Base-by-base conservation (phyloP, 2,113 vertebrate genomes). In the Plotosus lineatus region DNA sequence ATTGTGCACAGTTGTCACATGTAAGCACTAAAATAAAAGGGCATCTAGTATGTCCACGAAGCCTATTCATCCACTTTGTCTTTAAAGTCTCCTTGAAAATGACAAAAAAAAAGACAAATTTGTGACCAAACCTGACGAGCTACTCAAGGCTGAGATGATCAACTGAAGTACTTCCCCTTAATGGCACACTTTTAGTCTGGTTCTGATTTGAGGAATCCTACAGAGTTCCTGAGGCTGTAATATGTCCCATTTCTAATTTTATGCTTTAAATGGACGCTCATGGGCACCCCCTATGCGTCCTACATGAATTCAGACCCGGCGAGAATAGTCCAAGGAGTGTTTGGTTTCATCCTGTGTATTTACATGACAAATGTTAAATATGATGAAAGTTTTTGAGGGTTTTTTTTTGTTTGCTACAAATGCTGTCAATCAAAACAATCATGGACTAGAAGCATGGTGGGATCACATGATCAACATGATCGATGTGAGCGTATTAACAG, bases 221-320 rank as follows among this genome's bases (percentile, higher is more conserved):
- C 36, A 40, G 40, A 69, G 66, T 44, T 69, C 66, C 28, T 10
- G 69, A 53, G 66, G 40, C 71, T 68, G 56, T 65, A 78, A 77
- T 11, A 40, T 61, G 38, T 77, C 40, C 55, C n/a, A 72, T 19
- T 50, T 72, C 15, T 50, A 15, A 33, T 19, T 50, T 12, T 33
- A 6, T 50, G 44, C 8, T 51, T 72, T 51, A 72, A 71, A 71
- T 19, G 7, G 14, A 33, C 28, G 44, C 42, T 19, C 44, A 19
- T 1, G 15, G 21, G 44, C 9, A 8, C 44, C 12, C 42, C 31
- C 68, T 31, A 50, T 48, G 28, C 4, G 3, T 21, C 4, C 66
- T 6, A 11, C 31, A 74, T 55, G 26, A 21, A 55, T 53, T 21
- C 12, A 38, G 19, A 69, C 80, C 56, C 61, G 46, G 4, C 15